Conservation (phyloP, 2,797 vertebrate species). For the Scleropages formosus region DNA sequence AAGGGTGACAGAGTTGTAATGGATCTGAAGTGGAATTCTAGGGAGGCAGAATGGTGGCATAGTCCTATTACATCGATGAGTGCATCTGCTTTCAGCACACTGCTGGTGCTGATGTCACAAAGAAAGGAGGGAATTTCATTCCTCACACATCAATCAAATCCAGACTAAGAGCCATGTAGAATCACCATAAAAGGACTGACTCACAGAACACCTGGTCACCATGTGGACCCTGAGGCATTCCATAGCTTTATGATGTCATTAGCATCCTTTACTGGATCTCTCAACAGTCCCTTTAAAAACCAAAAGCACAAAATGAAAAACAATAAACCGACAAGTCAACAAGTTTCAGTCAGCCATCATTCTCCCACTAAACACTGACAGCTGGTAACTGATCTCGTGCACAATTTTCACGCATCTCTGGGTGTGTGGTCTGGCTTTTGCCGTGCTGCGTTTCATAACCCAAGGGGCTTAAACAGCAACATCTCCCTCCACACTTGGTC, state of each 20-base stretch:
- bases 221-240: neutral
- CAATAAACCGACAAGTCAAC: neutral
- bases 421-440: too few species aligned
- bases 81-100: constrained; percentile 31
- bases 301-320: neutral
- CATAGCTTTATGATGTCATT: neutral
- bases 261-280: neutral
- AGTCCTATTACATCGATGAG: constrained; percentile 49
- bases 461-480: neutral
- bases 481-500: neutral
- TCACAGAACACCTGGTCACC: neutral
- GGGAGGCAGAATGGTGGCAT: neutral
- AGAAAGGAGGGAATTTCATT: constrained; percentile 20
- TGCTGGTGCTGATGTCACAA: constrained; percentile 39
- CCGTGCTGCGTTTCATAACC: neutral
- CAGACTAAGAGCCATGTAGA: neutral
- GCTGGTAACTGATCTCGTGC: neutral
- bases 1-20: neutral
- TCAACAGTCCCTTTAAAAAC: neutral
- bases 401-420: neutral
- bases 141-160: neutral
- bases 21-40: neutral
- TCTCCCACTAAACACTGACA: too few species aligned
- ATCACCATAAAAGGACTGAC: constrained; percentile 12
- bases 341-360: too few species aligned